These are phyloP conservation scores for Reticulitermes lucifugus DNA, from an alignment of 2,888 invertebrate genomes.

Conservation along the genomic window DNA sequence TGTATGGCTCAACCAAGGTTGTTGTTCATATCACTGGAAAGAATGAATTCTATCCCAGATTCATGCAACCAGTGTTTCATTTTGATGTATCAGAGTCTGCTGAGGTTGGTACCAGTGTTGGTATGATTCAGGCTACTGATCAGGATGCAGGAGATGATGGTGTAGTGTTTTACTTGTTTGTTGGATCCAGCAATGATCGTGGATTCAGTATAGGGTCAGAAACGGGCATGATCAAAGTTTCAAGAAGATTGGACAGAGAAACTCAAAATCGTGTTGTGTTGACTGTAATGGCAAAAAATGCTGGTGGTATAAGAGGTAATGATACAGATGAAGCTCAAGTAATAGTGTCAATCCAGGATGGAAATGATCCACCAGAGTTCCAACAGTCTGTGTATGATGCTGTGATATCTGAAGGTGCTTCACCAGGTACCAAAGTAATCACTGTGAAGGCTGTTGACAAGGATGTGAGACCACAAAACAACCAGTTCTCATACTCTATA, in stretches of 20 bases:
- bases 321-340: conserved; percentile 97
- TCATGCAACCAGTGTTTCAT: conserved; percentile 89
- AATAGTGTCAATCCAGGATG: conserved; percentile 93
- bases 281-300: conserved; percentile 94
- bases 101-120: conserved; percentile 85
- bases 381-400: conserved; percentile 82
- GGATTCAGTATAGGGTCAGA: conserved; percentile 89
- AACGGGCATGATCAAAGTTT: conserved; percentile 86
- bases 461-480: conserved; percentile 91
- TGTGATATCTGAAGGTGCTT: conserved; percentile 83
- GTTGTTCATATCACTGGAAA: conserved; percentile 83
- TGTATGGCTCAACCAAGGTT: conserved; percentile 81
- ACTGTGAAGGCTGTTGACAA: conserved; percentile 90
- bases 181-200: conserved; percentile 91
- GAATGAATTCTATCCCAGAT: conserved; percentile 90
- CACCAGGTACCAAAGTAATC: conserved; percentile 78
- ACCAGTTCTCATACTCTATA: conserved; percentile 92
- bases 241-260: conserved; percentile 85
- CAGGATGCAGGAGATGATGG: conserved; percentile 91
- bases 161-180: conserved; percentile 89
- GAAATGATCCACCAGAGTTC: conserved; percentile 96
- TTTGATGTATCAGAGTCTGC: conserved; percentile 95
- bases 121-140: conserved; percentile 88
- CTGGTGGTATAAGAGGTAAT: conserved; percentile 92
- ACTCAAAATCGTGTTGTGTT: conserved; percentile 90